Evolutionary conservation across 2,888 invertebrate genomes (phyloP).

Genomic region (Temnothorax rugatulus): DNA sequence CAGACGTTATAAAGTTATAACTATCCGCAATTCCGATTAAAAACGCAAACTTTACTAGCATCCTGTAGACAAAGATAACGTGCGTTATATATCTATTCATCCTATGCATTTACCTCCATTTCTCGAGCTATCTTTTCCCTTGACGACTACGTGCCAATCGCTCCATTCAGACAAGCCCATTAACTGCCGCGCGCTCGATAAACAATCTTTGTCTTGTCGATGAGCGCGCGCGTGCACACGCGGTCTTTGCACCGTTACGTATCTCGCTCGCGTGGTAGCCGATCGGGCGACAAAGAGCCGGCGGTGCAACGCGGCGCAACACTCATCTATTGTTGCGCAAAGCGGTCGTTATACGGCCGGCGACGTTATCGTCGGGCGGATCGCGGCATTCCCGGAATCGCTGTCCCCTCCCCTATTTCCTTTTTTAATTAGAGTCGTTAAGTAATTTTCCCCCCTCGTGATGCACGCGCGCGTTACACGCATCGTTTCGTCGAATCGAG

Average conservation of each 20-base stretch:
- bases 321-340: slow-evolving; percentile 56
- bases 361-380: slow-evolving; percentile 52
- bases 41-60: not conserved
- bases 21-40: not conserved
- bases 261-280: slow-evolving; percentile 40
- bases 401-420: not conserved
- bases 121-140: slow-evolving; percentile 35
- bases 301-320: slow-evolving; percentile 30
- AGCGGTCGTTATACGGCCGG: slow-evolving; percentile 48
- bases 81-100: not conserved
- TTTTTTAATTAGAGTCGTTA: slow-evolving; percentile 38
- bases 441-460: slow-evolving; percentile 35
- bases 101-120: not conserved
- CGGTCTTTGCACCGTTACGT: slow-evolving; percentile 45
- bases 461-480: slow-evolving; percentile 41
- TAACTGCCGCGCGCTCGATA: slow-evolving; percentile 64
- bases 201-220: slow-evolving; percentile 63
- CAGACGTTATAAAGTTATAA: not conserved
- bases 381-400: slow-evolving; percentile 62
- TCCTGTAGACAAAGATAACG: not conserved
- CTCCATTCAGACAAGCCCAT: slow-evolving; percentile 70
- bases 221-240: not conserved
- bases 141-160: slow-evolving; percentile 56
- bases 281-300: slow-evolving; percentile 50
- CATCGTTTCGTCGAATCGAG: slow-evolving; percentile 42